A percentile compares a stretch with the other conserved stretches of the same genome.
These are phyloP conservation scores for Bacillus rossius DNA, from an alignment of 1,140 invertebrate species.

Conservation along the genomic window DNA sequence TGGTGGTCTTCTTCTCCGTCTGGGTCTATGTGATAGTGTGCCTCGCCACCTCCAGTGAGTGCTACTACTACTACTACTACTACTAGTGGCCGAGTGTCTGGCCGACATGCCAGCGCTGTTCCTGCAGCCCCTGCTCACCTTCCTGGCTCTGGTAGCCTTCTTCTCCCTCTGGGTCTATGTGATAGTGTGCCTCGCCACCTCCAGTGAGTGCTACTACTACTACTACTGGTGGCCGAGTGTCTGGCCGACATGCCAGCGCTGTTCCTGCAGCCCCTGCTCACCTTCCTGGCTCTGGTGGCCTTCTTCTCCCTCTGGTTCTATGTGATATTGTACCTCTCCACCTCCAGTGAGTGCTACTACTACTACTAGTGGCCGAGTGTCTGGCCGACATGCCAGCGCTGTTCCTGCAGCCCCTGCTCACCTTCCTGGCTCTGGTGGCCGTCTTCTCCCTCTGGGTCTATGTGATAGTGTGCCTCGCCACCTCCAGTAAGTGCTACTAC, in stretches of 20 bases:
- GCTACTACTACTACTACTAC: too few species aligned
- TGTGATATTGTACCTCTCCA: constrained; percentile 65
- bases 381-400: constrained; percentile 77
- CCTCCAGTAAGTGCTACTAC: constrained; percentile 64
- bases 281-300: constrained; percentile 67
- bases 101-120: constrained; percentile 78
- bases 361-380: too few species aligned
- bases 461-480: constrained; percentile 66
- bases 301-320: constrained; percentile 84
- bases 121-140: constrained; percentile 83
- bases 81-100: too few species aligned
- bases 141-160: constrained; percentile 69
- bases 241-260: constrained; percentile 77
- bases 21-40: constrained; percentile 76
- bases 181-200: constrained; percentile 62
- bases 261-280: constrained; percentile 81
- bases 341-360: constrained; percentile 64
- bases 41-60: constrained; percentile 65
- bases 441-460: constrained; percentile 84
- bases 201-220: constrained; percentile 65
- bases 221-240: too few species aligned
- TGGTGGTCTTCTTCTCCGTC: constrained; percentile 74
- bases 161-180: constrained; percentile 81
- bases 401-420: constrained; percentile 81
- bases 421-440: constrained; percentile 67